These are phyloP conservation scores for Drosophila mercatorum DNA, from an alignment of 2,888 invertebrate species.

Conservation along the genomic window DNA sequence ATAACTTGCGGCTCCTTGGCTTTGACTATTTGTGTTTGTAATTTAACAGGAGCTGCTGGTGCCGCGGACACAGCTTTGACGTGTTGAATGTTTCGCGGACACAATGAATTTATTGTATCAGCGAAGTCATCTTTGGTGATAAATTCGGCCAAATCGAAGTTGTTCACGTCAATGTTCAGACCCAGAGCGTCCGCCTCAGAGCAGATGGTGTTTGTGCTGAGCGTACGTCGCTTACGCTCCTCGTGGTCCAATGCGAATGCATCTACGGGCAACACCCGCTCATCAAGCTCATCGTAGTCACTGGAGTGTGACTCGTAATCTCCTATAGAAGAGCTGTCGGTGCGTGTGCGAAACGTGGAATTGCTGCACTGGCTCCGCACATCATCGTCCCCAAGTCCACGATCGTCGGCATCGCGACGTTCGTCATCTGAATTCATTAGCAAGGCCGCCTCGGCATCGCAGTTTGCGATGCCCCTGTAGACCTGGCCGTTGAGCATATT, in stretches of 20 bases:
- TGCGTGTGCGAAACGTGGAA: slow-evolving; percentile 82
- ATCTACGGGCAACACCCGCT: slow-evolving; percentile 17
- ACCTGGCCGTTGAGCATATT: slow-evolving; percentile 72
- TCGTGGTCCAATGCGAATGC: neutral
- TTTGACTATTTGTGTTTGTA: slow-evolving; percentile 1
- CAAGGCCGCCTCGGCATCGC: slow-evolving; percentile 52
- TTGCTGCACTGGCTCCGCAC: slow-evolving; percentile 75
- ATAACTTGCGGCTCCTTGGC: neutral
- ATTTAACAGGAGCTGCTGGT: slow-evolving; percentile 2
- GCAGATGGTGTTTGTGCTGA: slow-evolving; percentile 74
- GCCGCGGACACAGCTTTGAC: slow-evolving; percentile 6
- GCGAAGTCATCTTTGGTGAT: slow-evolving; percentile 84
- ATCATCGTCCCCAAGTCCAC: slow-evolving; percentile 49
- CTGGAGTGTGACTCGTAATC: slow-evolving; percentile 84
- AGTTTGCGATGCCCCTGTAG: slow-evolving; percentile 58
- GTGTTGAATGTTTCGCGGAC: slow-evolving; percentile 14
- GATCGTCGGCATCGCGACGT: slow-evolving; percentile 4
- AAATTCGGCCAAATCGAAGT: slow-evolving; percentile 84
- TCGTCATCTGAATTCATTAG: slow-evolving; percentile 46
- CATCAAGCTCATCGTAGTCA: slow-evolving; percentile 80
- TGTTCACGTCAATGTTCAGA: slow-evolving; percentile 79
- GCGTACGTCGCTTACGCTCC: slow-evolving; percentile 68
- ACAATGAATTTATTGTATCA: slow-evolving; percentile 45
- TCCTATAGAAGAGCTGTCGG: slow-evolving; percentile 83
- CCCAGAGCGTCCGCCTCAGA: slow-evolving; percentile 80